Percentiles rank a stretch among this genome's conserved stretches.
These are phyloP conservation scores for Chrysodeixis includens DNA, from an alignment of 2,888 invertebrate species.

Conservation along the genomic window DNA sequence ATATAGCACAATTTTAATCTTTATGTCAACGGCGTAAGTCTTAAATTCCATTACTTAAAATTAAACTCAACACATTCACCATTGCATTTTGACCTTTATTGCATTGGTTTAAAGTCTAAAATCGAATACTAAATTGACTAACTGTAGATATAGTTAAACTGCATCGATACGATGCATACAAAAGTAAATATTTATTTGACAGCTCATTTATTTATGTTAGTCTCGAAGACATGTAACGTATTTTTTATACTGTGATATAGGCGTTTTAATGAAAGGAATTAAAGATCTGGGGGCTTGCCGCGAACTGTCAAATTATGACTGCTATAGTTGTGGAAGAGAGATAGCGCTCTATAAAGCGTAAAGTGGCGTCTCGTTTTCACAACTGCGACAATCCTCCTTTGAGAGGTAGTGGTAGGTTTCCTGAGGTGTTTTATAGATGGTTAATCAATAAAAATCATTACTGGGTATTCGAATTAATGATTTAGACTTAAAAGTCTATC, in stretches of 20 bases:
- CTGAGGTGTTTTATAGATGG: no score
- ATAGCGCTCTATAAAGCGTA: no score
- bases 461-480: no score
- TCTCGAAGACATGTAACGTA: slow-evolving; percentile 79
- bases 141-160: not conserved
- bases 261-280: slow-evolving; percentile 72
- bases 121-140: not conserved
- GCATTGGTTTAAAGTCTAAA: not conserved
- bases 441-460: no score
- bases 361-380: no score
- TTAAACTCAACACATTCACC: not conserved
- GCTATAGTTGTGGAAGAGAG: no score
- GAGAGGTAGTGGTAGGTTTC: no score
- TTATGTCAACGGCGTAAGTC: not conserved
- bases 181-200: slow-evolving; percentile 16
- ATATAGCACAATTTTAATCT: no score
- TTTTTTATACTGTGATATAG: slow-evolving; percentile 88
- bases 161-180: not conserved
- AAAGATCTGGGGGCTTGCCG: slow-evolving; percentile 58
- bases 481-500: no score
- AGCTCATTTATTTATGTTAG: slow-evolving; percentile 55
- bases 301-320: not conserved
- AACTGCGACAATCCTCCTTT: no score
- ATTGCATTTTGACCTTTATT: not conserved
- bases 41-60: not conserved